These are phyloP conservation scores for Etheostoma cragini DNA, from an alignment of 2,113 vertebrate species.

Conservation along the genomic window DNA sequence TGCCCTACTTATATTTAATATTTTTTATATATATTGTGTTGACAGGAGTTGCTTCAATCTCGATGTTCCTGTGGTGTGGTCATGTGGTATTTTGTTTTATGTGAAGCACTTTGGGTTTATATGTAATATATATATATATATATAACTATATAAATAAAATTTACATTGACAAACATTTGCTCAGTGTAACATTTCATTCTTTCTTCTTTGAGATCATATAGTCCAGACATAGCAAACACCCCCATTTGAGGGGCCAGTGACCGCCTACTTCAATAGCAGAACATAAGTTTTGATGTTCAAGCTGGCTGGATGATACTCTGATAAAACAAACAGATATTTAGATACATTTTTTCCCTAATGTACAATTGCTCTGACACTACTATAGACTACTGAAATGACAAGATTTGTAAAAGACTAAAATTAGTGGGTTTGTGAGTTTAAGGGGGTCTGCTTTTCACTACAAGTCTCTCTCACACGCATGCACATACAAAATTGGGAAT, in stretches of 20 bases:
- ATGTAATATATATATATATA: too few relatives aligned
- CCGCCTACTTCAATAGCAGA: constrained; percentile 1
- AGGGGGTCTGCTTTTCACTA: background rate
- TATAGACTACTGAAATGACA: background rate
- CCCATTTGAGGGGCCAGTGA: background rate
- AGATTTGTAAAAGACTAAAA: constrained; percentile 26
- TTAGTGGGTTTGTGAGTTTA: background rate
- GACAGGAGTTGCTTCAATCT: too few relatives aligned
- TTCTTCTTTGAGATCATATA: background rate
- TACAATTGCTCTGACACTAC: constrained; percentile 1
- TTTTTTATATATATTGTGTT: too few relatives aligned
- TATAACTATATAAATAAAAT: too few relatives aligned
- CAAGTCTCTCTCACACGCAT: background rate
- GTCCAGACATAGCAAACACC: background rate
- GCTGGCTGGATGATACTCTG: background rate
- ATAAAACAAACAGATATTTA: constrained; percentile 25
- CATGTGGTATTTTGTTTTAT: too few relatives aligned
- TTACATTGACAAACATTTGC: background rate
- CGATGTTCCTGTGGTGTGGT: too few relatives aligned
- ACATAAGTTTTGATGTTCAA: background rate
- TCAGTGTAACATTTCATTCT: background rate
- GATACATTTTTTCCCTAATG: background rate
- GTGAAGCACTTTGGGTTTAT: too few relatives aligned
- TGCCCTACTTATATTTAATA: too few relatives aligned
- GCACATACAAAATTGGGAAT: constrained; percentile 6